phyloP scores from a whole-genome alignment of 2,888 invertebrate genomes.

The Neuroscelio doddi region DNA sequence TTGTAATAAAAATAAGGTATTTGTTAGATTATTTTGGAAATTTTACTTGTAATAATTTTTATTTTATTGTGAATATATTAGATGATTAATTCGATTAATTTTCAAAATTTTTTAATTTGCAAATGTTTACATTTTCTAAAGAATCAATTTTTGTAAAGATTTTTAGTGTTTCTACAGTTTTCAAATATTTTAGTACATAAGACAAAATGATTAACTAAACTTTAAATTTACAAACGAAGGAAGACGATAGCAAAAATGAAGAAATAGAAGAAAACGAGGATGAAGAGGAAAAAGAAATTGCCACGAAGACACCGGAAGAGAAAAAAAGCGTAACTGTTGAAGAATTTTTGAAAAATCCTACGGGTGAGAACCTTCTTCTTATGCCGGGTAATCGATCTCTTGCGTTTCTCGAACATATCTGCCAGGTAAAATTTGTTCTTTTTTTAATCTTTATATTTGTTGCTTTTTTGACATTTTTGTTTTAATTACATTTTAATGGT shows the following conservation, averaged over 20 bases:
- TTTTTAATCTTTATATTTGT: too few relatives aligned
- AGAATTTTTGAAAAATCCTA: conserved; percentile 73
- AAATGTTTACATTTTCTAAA: too few relatives aligned
- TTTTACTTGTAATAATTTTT: too few relatives aligned
- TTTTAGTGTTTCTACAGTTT: too few relatives aligned
- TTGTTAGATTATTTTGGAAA: too few relatives aligned
- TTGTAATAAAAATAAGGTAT: too few relatives aligned
- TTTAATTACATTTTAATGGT: conserved; percentile 6
- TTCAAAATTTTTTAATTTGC: conserved; percentile 1
- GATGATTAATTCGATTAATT: too few relatives aligned
- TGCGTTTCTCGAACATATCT: conserved; percentile 53
- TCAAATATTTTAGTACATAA: background rate
- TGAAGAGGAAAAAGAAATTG: conserved; percentile 59
- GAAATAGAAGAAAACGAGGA: conserved; percentile 62
- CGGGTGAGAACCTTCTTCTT: conserved; percentile 72
- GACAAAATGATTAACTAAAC: too few relatives aligned
- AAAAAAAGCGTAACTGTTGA: conserved; percentile 61
- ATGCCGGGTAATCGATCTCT: conserved; percentile 69
- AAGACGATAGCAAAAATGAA: conserved; percentile 60
- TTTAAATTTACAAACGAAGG: conserved; percentile 35
- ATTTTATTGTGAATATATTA: too few relatives aligned
- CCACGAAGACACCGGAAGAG: conserved; percentile 34
- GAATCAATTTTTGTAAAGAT: too few relatives aligned
- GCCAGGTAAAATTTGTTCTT: conserved; percentile 54
- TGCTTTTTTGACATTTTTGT: background rate